Evolutionary conservation across 2,797 vertebrate species (phyloP).

Genomic region (Lophotriccus pileatus): DNA sequence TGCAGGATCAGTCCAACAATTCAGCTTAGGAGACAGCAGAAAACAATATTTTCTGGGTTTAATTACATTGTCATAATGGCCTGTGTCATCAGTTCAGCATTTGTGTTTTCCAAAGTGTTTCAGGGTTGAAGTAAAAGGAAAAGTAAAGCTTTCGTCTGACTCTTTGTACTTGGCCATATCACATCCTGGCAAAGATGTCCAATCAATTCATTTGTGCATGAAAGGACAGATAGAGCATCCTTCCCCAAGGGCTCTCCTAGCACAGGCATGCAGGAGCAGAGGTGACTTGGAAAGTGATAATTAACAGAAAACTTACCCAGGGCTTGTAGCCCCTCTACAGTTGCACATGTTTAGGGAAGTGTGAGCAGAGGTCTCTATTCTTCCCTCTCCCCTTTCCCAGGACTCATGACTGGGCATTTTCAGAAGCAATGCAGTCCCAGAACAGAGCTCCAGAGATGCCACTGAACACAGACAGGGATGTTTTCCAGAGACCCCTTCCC

Average conservation of each 20-base stretch:
- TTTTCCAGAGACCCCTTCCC: background rate
- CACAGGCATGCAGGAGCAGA: background rate
- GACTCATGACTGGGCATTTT: background rate
- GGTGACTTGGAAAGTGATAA: conserved; percentile 34
- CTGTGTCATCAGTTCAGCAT: background rate
- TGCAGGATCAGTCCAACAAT: background rate
- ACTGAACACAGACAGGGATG: background rate
- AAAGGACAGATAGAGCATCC: conserved; percentile 21
- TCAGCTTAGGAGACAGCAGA: background rate
- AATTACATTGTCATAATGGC: conserved; percentile 39
- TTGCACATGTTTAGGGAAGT: background rate
- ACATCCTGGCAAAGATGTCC: conserved; percentile 3
- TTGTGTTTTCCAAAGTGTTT: background rate
- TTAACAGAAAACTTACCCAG: background rate
- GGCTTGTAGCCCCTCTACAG: background rate
- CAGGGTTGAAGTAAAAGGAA: background rate
- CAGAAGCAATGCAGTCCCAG: background rate
- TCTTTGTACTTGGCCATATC: background rate
- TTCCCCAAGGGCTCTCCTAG: conserved; percentile 14
- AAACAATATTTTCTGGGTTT: conserved; percentile 16
- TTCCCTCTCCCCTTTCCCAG: background rate
- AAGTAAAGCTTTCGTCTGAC: conserved; percentile 18
- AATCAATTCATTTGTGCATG: conserved; percentile 42
- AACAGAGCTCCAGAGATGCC: background rate
- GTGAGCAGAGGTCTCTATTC: background rate